Percentiles rank a stretch among this genome's conserved stretches.
Conservation (phyloP, 2,888 invertebrate genomes). For the Zaprionus lineosus region DNA sequence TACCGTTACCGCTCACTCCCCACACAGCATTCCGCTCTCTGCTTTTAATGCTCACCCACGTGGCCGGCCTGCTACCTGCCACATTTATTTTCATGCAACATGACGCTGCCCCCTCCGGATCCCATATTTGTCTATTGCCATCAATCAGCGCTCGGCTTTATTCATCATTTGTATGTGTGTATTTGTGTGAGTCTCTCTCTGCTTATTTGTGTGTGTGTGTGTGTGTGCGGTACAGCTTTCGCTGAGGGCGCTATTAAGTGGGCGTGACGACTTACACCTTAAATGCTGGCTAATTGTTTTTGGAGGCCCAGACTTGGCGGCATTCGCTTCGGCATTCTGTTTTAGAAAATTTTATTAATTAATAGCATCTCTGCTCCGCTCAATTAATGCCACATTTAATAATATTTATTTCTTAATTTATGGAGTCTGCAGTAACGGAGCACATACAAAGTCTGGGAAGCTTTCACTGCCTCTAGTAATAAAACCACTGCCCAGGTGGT, state of each 20-base stretch:
- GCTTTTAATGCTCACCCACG: too few species aligned
- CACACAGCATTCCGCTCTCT: too few species aligned
- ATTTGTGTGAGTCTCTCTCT: too few species aligned
- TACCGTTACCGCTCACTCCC: too few species aligned
- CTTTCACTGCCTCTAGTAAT: conserved; percentile 58
- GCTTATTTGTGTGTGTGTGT: too few species aligned
- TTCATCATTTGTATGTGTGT: conserved; percentile 51
- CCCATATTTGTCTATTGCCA: conserved; percentile 51
- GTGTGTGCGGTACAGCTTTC: too few species aligned
- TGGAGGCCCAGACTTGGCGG: conserved; percentile 44
- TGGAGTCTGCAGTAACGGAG: conserved; percentile 43
- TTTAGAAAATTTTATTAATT: conserved; percentile 61
- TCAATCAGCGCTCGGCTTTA: conserved; percentile 58
- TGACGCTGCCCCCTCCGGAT: conserved; percentile 17
- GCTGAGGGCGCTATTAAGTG: conserved; percentile 40
- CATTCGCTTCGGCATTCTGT: conserved; percentile 49
- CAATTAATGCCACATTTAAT: conserved; percentile 67
- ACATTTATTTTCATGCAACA: conserved; percentile 30
- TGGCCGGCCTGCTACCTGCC: conserved; percentile 26
- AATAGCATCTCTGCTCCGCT: conserved; percentile 48
- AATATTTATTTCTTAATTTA: conserved; percentile 68
- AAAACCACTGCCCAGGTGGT: conserved; percentile 20
- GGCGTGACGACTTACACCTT: conserved; percentile 66
- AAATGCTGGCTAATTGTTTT: conserved; percentile 69
- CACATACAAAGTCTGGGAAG: conserved; percentile 11